These are phyloP conservation scores for Raphicerus campestris DNA, from an alignment of 2,113 vertebrate genomes.

Conservation along the genomic window DNA sequence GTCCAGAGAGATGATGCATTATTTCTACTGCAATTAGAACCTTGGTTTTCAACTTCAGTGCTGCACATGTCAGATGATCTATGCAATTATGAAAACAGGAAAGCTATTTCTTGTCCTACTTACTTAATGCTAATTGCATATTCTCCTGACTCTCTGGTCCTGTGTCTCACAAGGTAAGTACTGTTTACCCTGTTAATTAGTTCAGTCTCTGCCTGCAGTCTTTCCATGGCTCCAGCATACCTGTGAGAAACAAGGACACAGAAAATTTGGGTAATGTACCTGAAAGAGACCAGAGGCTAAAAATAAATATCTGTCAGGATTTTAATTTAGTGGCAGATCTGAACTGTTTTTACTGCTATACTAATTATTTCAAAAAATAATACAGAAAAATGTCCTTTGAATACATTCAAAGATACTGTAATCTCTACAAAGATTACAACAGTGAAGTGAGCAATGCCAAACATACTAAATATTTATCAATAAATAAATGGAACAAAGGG, in stretches of 20 bases:
- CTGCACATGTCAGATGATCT: slow-evolving; percentile 31
- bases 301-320: neutral
- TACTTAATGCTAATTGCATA: slow-evolving; percentile 99
- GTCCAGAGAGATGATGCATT: neutral
- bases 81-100: slow-evolving; percentile 47
- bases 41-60: slow-evolving; percentile 26
- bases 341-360: neutral
- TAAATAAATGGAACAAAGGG: neutral
- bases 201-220: slow-evolving; percentile 92
- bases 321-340: neutral
- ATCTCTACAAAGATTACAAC: neutral
- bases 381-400: neutral
- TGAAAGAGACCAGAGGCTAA: neutral
- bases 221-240: slow-evolving; percentile 96
- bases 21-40: neutral
- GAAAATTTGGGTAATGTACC: neutral
- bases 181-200: slow-evolving; percentile 94
- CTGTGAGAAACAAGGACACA: slow-evolving; percentile 77
- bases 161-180: slow-evolving; percentile 95
- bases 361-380: slow-evolving; percentile 10
- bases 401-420: neutral
- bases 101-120: slow-evolving; percentile 78
- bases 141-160: slow-evolving; percentile 93
- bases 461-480: neutral
- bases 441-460: neutral